These are phyloP conservation scores for Pteronotus mesoamericanus DNA, from an alignment of 2,797 vertebrate species.

Conservation along the genomic window DNA sequence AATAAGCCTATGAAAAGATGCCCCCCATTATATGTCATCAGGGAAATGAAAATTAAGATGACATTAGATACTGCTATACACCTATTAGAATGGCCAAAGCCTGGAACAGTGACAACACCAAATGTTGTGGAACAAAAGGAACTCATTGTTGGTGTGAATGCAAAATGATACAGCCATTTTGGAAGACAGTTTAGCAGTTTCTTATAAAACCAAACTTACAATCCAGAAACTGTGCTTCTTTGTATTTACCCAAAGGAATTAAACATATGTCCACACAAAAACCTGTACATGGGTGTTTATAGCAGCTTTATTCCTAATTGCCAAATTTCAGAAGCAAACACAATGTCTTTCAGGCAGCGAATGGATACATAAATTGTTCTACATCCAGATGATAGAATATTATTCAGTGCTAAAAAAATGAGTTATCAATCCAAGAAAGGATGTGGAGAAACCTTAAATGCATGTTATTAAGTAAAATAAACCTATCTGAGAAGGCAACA, in stretches of 20 bases:
- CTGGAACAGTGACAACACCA: neutral
- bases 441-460: neutral
- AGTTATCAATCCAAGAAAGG: neutral
- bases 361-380: neutral
- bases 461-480: neutral
- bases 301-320: neutral
- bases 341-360: neutral
- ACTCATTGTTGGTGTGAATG: neutral
- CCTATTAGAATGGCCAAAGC: neutral
- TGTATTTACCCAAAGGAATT: neutral
- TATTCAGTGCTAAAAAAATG: neutral
- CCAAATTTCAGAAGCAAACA: neutral
- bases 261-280: neutral
- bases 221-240: neutral
- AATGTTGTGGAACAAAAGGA: neutral
- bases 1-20: neutral
- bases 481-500: neutral
- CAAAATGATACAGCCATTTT: neutral
- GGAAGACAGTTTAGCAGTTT: neutral
- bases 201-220: neutral
- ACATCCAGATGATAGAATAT: neutral
- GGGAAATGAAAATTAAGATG: neutral
- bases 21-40: neutral
- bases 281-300: neutral
- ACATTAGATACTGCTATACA: neutral